Base-by-base conservation (phyloP, 2,888 invertebrate species). In the Pterostichus niger region DNA sequence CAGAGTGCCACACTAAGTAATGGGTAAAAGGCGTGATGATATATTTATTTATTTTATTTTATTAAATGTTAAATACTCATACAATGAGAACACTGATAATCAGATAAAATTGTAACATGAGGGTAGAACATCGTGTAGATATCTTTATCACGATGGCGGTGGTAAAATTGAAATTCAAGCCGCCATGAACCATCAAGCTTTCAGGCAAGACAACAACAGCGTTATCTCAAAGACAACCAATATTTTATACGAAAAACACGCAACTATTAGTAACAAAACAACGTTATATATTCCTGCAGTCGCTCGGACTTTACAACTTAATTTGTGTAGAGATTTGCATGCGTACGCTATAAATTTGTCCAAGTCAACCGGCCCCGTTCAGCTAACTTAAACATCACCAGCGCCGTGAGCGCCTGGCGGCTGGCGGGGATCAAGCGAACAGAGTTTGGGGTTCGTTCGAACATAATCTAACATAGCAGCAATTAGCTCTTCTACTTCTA, bases 321-420 rank as follows among this genome's bases (percentile, higher is more conserved):
- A 85, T 85, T 85, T 84, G 85, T 85, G 64, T 83, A 75, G 68
- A 82, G 75, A 85, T 85, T 85, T 84, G 82, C 85, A 85, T 84
- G 82, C 71, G 64, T 13, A 49, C 75, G 82, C 84, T 64, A 85
- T 85, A 85, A 85, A 85, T 85, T 84, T 49, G 64, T 68, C 68
- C 31, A 56, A 77, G 56, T 73, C 64, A 64, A 64, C n/a, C 35
- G 24, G 1, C 13, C 15, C 17, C 73, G 40, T 44, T 56, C 33
- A 73, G 40, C 40, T 40, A 40, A 40, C 40, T 46, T 17, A 73
- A 73, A 73, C 73, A 73, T n/a, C 59, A 73, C 40, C 59, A 59
- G 17, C 59, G 59, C 59, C 31, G 24, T 10, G 17, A 40, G 40
- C 59, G 17, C 6, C 59, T 31, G 6, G 61, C 59, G 17, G 31